These are phyloP conservation scores for Camelus bactrianus DNA, from an alignment of 2,113 vertebrate species.

Conservation along the genomic window DNA sequence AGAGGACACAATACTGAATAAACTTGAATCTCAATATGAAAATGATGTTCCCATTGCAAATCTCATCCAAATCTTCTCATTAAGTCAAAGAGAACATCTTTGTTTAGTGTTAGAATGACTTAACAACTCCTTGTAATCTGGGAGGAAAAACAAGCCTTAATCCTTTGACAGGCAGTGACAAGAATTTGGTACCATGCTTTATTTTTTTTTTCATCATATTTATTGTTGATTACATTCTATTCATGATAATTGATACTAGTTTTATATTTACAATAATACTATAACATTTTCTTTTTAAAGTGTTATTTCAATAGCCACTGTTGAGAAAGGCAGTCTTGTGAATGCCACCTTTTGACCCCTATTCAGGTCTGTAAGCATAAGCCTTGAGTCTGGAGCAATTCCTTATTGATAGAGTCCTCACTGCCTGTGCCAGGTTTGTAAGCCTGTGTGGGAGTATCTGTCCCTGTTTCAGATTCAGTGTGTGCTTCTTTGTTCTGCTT, in stretches of 20 bases:
- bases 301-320: background rate
- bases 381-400: no score
- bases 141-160: slow-evolving; percentile 15
- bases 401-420: background rate
- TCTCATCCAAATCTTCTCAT: background rate
- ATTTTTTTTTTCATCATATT: background rate
- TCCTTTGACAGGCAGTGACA: background rate
- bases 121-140: background rate
- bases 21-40: background rate
- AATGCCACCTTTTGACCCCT: background rate
- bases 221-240: background rate
- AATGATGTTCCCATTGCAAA: background rate
- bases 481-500: background rate
- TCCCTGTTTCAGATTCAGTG: background rate
- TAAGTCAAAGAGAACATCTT: background rate
- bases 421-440: background rate
- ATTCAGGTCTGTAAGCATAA: background rate
- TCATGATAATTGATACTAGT: background rate
- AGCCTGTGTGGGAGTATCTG: no score
- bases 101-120: background rate
- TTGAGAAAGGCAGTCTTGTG: background rate
- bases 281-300: background rate
- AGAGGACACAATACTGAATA: background rate
- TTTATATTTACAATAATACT: slow-evolving; percentile 35
- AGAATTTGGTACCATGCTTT: background rate